phyloP scores from a whole-genome alignment of 1,140 invertebrate species.

The Ceratitis capitata region DNA sequence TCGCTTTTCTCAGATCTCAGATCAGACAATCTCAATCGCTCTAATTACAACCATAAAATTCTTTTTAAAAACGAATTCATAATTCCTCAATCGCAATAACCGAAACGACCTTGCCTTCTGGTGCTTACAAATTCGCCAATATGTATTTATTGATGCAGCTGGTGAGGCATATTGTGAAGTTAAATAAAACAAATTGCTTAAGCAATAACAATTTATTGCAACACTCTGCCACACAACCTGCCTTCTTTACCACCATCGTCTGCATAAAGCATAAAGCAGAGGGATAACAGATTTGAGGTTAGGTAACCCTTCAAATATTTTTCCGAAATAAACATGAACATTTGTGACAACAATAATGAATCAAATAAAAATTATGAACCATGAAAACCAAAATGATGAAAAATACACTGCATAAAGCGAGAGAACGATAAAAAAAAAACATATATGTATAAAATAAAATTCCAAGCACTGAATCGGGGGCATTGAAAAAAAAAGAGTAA shows the following conservation, averaged over 20 bases:
- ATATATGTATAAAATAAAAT: no score
- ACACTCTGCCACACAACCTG: background rate
- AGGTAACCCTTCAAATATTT: background rate
- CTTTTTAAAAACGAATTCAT: no score
- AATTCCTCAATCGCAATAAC: no score
- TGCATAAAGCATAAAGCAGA: background rate
- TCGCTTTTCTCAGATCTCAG: no score
- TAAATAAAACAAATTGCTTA: conserved; percentile 20
- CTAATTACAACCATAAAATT: no score
- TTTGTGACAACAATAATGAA: no score
- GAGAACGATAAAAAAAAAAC: background rate
- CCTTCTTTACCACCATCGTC: background rate
- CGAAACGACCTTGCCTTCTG: conserved; percentile 13
- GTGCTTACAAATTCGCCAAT: background rate
- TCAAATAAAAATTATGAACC: background rate
- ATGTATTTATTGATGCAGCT: background rate
- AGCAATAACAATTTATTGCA: background rate
- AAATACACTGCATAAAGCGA: background rate
- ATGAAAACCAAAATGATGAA: conserved; percentile 20
- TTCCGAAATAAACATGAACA: background rate
- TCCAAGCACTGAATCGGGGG: no score
- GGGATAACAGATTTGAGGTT: background rate
- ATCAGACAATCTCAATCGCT: no score
- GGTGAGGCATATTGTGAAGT: background rate
- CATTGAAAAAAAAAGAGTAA: background rate